Percentiles rank a stretch among this genome's conserved stretches.
Evolutionary conservation across 2,888 invertebrate genomes (phyloP).

Genomic region (Cactoblastis cactorum): DNA sequence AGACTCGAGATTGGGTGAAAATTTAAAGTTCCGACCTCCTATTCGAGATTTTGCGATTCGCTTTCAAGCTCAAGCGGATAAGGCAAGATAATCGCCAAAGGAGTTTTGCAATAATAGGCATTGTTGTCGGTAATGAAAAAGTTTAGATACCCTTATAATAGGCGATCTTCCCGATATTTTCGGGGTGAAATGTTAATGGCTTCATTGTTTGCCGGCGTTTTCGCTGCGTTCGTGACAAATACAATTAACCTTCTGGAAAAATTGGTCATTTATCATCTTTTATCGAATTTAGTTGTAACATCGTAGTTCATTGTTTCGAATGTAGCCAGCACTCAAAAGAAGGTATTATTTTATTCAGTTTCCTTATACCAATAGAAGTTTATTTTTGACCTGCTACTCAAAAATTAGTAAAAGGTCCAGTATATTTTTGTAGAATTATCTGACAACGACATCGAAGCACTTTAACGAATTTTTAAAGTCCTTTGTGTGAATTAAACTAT

Average conservation of each 20-base stretch:
- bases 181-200: slow-evolving; percentile 2
- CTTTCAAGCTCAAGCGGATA: slow-evolving; percentile 22
- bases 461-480: too few relatives aligned
- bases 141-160: not conserved
- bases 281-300: not conserved
- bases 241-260: slow-evolving; percentile 1
- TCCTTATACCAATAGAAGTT: too few relatives aligned
- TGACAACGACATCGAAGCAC: too few relatives aligned
- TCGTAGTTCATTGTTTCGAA: not conserved
- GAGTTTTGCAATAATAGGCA: slow-evolving; percentile 5
- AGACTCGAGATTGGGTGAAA: slow-evolving; percentile 52
- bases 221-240: slow-evolving; percentile 2
- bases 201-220: slow-evolving; percentile 1
- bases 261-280: not conserved
- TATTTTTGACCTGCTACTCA: too few relatives aligned
- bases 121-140: slow-evolving; percentile 3
- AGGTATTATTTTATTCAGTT: too few relatives aligned
- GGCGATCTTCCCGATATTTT: not conserved
- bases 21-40: slow-evolving; percentile 52
- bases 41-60: slow-evolving; percentile 40
- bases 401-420: too few relatives aligned
- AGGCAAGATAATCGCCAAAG: slow-evolving; percentile 1
- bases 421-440: too few relatives aligned
- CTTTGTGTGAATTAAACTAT: too few relatives aligned
- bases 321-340: too few relatives aligned